Conservation (phyloP, 1,140 invertebrate genomes). For the Apolygus lucorum region DNA sequence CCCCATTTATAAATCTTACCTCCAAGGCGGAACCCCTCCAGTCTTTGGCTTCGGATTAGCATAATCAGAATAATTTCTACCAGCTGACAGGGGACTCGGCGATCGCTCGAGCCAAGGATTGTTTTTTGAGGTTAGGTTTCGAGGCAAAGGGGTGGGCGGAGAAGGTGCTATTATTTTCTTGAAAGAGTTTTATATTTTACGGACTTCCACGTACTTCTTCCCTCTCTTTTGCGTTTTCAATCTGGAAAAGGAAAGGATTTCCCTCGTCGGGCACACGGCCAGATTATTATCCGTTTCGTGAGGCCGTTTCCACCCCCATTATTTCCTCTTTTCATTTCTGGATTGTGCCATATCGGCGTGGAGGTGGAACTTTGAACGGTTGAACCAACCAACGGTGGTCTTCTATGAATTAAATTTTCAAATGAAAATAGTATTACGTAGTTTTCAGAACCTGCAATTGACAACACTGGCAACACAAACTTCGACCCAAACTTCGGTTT, state of each 20-base stretch:
- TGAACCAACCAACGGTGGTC: too few species aligned
- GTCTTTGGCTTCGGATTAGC: constrained; percentile 19
- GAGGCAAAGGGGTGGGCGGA: background rate
- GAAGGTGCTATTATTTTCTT: constrained; percentile 9
- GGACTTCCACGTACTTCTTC: constrained; percentile 5
- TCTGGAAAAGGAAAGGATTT: constrained; percentile 1
- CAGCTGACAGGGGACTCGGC: constrained; percentile 19
- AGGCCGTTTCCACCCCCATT: background rate
- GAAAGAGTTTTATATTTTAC: constrained; percentile 11
- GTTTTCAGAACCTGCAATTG: too few species aligned
- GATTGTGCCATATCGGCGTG: too few species aligned
- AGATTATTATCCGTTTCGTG: constrained; percentile 6
- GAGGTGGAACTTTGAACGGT: too few species aligned
- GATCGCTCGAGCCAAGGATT: constrained; percentile 11
- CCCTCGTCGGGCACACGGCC: background rate
- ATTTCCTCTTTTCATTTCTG: background rate
- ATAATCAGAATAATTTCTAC: constrained; percentile 27
- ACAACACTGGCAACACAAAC: too few species aligned
- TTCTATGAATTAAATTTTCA: too few species aligned
- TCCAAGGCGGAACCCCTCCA: background rate
- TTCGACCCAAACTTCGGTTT: too few species aligned
- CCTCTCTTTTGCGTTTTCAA: constrained; percentile 1
- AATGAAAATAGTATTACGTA: too few species aligned
- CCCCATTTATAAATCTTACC: constrained; percentile 10
- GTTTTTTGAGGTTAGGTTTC: constrained; percentile 11